Percentiles rank a stretch among this genome's conserved stretches.
Evolutionary conservation across 2,113 vertebrate species (phyloP).

Genomic region (Hippocampus barbouri): DNA sequence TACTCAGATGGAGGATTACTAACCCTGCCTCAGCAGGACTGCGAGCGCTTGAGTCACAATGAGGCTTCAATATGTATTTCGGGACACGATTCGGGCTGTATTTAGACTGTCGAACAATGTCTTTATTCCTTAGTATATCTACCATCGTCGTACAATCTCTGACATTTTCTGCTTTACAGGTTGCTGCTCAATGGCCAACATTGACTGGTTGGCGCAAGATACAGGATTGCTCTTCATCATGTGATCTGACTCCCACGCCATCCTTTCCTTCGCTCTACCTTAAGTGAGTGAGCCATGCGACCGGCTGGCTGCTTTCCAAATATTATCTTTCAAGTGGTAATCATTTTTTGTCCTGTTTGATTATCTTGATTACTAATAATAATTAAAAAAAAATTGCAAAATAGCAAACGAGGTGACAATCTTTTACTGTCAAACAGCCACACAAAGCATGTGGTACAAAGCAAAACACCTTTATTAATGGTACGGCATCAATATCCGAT

Average conservation of each 20-base stretch:
- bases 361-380: conserved; percentile 4
- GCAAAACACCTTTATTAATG: too few species aligned
- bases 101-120: neutral
- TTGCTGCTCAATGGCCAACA: conserved; percentile 50
- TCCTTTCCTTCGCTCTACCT: conserved; percentile 47
- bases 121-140: neutral
- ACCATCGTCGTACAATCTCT: neutral
- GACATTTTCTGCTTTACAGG: conserved; percentile 47
- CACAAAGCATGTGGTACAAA: too few species aligned
- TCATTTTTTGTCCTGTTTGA: neutral
- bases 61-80: neutral
- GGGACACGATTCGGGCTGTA: neutral
- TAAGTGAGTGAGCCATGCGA: conserved; percentile 56
- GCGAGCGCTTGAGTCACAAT: conserved; percentile 13
- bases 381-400: conserved; percentile 25
- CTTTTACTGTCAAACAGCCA: neutral
- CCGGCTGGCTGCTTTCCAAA: neutral
- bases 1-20: conserved; percentile 35
- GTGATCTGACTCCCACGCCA: conserved; percentile 57
- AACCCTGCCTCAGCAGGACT: conserved; percentile 12
- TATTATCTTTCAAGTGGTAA: neutral
- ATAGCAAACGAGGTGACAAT: neutral
- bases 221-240: conserved; percentile 54
- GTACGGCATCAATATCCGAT: too few species aligned
- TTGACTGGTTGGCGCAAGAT: conserved; percentile 40